phyloP scores from a whole-genome alignment of 2,797 vertebrate genomes.

The Pangasius larnaudii region DNA sequence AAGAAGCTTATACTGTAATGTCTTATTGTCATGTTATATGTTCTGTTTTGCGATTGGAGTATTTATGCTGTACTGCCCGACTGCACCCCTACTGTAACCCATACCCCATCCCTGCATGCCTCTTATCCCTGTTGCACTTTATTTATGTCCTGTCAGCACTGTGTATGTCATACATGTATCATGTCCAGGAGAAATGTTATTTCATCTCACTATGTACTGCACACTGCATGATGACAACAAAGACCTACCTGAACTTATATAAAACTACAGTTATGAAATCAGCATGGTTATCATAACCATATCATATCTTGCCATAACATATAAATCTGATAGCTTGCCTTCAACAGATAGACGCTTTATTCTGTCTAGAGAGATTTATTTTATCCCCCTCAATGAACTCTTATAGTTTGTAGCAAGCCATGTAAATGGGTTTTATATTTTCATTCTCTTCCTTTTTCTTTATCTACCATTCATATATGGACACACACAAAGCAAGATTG shows the following conservation, averaged over 20 bases:
- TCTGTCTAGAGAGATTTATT: not conserved
- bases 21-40: not conserved
- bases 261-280: not conserved
- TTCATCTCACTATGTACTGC: not conserved
- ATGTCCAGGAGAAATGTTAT: not conserved
- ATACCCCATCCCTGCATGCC: not conserved
- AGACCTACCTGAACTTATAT: not conserved
- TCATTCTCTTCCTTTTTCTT: not conserved
- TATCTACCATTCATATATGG: not conserved
- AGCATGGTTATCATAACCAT: not conserved
- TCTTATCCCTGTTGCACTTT: not conserved
- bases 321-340: not conserved
- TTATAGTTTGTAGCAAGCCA: not conserved
- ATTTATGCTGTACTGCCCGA: not conserved
- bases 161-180: not conserved
- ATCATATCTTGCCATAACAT: too few species aligned
- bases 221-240: not conserved
- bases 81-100: not conserved
- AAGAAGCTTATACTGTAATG: too few species aligned
- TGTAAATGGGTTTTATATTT: not conserved
- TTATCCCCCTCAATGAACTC: not conserved
- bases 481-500: not conserved
- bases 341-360: not conserved
- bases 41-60: not conserved
- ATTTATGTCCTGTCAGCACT: not conserved